Conservation (phyloP, 2,888 invertebrate genomes). For the Oscheius sp. region DNA sequence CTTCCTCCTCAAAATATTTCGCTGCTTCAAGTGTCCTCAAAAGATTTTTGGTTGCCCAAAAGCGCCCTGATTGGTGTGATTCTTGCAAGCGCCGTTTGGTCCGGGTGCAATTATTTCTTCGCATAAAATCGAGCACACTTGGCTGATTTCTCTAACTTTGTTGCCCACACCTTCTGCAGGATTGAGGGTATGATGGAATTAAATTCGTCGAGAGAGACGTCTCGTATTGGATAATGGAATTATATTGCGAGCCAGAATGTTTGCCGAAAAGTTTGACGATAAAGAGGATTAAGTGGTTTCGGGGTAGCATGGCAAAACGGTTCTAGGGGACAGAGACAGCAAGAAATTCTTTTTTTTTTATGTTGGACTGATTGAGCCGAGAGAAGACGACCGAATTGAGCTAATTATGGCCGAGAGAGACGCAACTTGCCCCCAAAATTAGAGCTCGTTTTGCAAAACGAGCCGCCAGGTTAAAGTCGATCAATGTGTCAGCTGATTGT, state of each 20-base stretch:
- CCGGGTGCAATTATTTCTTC: too few relatives aligned
- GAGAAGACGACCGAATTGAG: neutral
- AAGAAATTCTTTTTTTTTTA: neutral
- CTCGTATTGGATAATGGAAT: neutral
- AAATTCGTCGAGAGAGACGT: too few relatives aligned
- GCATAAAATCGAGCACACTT: too few relatives aligned
- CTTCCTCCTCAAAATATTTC: too few relatives aligned
- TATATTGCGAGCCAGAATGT: conserved; percentile 17
- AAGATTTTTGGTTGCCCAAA: too few relatives aligned
- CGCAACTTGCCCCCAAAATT: neutral
- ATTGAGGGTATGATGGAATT: too few relatives aligned
- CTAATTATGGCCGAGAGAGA: neutral
- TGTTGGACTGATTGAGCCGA: neutral
- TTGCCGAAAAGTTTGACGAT: conserved; percentile 26
- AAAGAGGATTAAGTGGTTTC: conserved; percentile 22
- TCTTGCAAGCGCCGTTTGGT: too few relatives aligned
- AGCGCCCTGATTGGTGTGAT: too few relatives aligned
- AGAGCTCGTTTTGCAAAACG: neutral
- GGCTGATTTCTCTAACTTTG: too few relatives aligned
- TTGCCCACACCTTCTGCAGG: too few relatives aligned
- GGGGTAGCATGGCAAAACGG: conserved; percentile 5
- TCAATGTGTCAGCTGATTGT: conserved; percentile 31
- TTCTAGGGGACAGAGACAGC: neutral
- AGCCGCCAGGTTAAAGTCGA: neutral
- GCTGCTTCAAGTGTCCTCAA: too few relatives aligned